phyloP scores from a whole-genome alignment of 2,797 vertebrate genomes.

The Cryptoprocta ferox region DNA sequence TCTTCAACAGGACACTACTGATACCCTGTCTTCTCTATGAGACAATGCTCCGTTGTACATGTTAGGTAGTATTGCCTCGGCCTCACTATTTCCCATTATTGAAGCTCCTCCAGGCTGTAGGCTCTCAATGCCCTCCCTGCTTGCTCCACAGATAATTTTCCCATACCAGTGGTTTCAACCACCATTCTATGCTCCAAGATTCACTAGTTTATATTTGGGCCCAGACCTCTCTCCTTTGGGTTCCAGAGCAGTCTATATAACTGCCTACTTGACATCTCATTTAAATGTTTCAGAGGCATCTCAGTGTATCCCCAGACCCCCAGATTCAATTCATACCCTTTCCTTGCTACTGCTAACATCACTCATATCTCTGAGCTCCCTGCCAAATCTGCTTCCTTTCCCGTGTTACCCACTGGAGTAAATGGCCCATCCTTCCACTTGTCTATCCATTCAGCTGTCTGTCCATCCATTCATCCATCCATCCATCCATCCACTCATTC shows the following conservation, averaged over 20 bases:
- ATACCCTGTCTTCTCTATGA: not conserved
- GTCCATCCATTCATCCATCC: not conserved
- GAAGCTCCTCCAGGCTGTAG: not conserved
- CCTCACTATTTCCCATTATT: not conserved
- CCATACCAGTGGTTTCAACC: not conserved
- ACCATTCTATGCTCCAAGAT: not conserved
- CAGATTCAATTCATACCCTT: not conserved
- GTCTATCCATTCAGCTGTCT: not conserved
- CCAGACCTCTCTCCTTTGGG: not conserved
- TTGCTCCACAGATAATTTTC: not conserved
- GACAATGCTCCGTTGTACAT: not conserved
- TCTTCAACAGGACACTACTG: fast-evolving
- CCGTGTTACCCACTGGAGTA: not conserved
- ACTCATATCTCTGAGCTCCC: not conserved
- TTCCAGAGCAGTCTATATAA: not conserved
- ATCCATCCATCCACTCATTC: not conserved
- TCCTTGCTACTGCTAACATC: not conserved
- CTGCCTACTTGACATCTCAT: not conserved
- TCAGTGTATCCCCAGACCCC: fast-evolving
- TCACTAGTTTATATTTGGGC: not conserved
- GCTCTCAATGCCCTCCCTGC: fast-evolving
- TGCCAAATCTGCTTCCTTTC: not conserved
- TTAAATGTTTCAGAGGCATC: not conserved
- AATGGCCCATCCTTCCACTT: not conserved
- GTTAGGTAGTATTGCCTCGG: not conserved